Evolutionary conservation across 2,113 vertebrate genomes (phyloP).

Genomic region (Rhombomys opimus): DNA sequence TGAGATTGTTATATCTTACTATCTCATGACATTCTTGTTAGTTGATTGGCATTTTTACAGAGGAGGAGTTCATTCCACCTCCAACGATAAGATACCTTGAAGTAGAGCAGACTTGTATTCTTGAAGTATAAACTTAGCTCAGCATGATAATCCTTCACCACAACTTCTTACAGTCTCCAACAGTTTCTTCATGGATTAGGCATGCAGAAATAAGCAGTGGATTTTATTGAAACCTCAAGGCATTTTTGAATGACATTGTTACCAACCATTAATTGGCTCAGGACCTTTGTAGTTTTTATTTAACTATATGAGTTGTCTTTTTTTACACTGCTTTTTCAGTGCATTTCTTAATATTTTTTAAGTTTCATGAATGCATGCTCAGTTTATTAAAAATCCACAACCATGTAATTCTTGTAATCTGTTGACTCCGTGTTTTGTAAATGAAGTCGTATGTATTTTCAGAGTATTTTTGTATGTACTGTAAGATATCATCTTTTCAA

Average conservation of each 20-base stretch:
- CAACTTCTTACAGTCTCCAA: slow-evolving; percentile 63
- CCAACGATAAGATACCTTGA: slow-evolving; percentile 66
- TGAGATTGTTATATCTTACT: slow-evolving; percentile 55
- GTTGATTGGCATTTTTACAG: slow-evolving; percentile 74
- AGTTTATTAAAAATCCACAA: slow-evolving; percentile 77
- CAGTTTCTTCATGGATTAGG: slow-evolving; percentile 67
- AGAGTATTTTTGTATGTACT: slow-evolving; percentile 99
- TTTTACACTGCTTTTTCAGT: slow-evolving; percentile 83
- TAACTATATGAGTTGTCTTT: slow-evolving; percentile 81
- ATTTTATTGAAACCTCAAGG: slow-evolving; percentile 77
- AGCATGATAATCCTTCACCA: slow-evolving; percentile 71
- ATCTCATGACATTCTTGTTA: slow-evolving; percentile 73
- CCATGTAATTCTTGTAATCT: slow-evolving; percentile 82
- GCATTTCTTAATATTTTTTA: slow-evolving; percentile 81
- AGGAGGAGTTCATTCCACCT: slow-evolving; percentile 67
- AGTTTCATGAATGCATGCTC: slow-evolving; percentile 82
- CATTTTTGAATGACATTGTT: slow-evolving; percentile 77
- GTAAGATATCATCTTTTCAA: slow-evolving; percentile 90
- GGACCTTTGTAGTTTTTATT: slow-evolving; percentile 82
- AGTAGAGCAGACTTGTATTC: slow-evolving; percentile 71
- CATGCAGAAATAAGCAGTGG: slow-evolving; percentile 75
- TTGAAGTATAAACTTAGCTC: slow-evolving; percentile 62
- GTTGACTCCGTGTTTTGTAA: slow-evolving; percentile 85
- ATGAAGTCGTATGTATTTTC: slow-evolving; percentile 91
- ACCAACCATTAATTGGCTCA: slow-evolving; percentile 80